Percentiles rank a stretch among this genome's conserved stretches.
These are phyloP conservation scores for Ennomos fuscantarius DNA, from an alignment of 2,888 invertebrate species.

Conservation along the genomic window DNA sequence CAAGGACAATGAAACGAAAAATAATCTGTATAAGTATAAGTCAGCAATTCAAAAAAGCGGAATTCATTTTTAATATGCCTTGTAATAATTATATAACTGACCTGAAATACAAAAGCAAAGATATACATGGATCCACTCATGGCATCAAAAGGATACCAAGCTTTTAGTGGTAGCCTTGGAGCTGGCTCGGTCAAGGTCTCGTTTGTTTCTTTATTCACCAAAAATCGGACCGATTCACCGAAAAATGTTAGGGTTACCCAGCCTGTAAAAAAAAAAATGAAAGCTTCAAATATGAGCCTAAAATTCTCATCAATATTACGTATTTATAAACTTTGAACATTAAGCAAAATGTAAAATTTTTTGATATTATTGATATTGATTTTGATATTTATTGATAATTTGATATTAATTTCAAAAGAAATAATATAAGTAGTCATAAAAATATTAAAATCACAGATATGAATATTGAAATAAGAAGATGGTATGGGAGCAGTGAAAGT, in stretches of 20 bases:
- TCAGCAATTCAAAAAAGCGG: not conserved
- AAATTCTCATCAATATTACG: too few relatives aligned
- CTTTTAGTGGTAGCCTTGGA: constrained; percentile 89
- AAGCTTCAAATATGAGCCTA: too few relatives aligned
- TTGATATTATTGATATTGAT: too few relatives aligned
- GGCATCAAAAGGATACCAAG: constrained; percentile 92
- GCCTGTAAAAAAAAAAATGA: constrained; percentile 62
- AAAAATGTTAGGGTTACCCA: constrained; percentile 93
- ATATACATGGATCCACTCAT: constrained; percentile 89
- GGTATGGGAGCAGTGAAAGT: too few relatives aligned
- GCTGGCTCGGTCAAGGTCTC: constrained; percentile 88
- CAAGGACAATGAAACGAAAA: not conserved
- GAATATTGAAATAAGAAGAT: too few relatives aligned
- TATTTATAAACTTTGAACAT: too few relatives aligned
- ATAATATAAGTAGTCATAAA: too few relatives aligned
- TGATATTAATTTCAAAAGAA: too few relatives aligned
- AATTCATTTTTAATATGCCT: not conserved
- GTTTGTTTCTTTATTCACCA: constrained; percentile 89
- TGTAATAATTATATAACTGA: constrained; percentile 43
- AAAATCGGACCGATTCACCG: constrained; percentile 89
- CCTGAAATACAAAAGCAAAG: constrained; percentile 88
- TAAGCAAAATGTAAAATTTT: too few relatives aligned
- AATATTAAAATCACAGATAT: too few relatives aligned
- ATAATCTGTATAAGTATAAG: too few relatives aligned
- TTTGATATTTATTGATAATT: too few relatives aligned